phyloP scores from a whole-genome alignment of 2,797 vertebrate species.

The Sebastes trivittatus region DNA sequence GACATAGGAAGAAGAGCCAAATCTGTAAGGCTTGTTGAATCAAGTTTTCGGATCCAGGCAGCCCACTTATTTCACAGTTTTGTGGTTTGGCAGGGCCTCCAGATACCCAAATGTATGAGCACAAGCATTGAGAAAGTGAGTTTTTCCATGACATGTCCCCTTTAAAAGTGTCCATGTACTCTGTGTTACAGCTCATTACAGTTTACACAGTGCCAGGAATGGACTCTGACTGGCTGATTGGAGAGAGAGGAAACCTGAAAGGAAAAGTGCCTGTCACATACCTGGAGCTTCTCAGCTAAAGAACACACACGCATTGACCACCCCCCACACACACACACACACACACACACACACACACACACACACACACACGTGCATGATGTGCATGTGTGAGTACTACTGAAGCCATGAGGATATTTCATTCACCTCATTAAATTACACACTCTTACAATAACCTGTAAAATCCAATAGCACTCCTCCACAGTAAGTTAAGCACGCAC shows the following conservation, averaged over 20 bases:
- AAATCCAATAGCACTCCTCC: neutral
- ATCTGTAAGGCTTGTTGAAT: too few species aligned
- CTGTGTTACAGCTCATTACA: slow-evolving; percentile 88
- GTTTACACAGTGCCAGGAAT: slow-evolving; percentile 96
- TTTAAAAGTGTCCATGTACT: neutral
- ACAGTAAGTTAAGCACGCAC: neutral
- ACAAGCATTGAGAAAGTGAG: neutral
- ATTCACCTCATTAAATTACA: neutral
- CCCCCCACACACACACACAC: neutral
- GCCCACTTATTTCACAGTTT: too few species aligned
- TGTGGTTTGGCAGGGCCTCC: too few species aligned
- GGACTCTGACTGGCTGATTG: slow-evolving; percentile 97
- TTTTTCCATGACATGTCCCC: neutral
- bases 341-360: neutral
- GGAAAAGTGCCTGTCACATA: slow-evolving; percentile 97
- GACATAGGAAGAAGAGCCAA: too few species aligned
- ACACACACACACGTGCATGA: neutral
- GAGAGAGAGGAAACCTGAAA: slow-evolving; percentile 93
- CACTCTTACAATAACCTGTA: slow-evolving; percentile 10
- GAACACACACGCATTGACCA: neutral
- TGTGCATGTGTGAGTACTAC: slow-evolving; percentile 29
- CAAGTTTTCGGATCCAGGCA: too few species aligned
- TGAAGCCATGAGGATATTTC: slow-evolving; percentile 44
- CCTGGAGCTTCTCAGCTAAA: slow-evolving; percentile 95
- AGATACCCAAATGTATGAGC: too few species aligned